These are phyloP conservation scores for Brachycybe producta DNA, from an alignment of 2,888 invertebrate genomes.

Conservation along the genomic window DNA sequence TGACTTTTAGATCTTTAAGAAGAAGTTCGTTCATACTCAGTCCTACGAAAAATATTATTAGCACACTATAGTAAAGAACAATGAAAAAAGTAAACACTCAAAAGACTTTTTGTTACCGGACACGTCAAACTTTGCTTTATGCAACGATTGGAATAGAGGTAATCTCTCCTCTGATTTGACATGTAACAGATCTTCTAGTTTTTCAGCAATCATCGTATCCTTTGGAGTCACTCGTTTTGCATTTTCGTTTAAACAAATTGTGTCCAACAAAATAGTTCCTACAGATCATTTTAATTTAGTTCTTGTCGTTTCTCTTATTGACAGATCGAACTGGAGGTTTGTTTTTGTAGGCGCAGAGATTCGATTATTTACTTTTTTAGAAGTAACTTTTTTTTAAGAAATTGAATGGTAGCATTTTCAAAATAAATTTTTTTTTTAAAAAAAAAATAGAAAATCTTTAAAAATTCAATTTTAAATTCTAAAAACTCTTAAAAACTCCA, in stretches of 20 bases:
- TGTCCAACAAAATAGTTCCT: constrained; percentile 20
- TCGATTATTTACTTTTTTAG: no score
- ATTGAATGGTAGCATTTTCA: no score
- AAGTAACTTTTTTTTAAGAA: no score
- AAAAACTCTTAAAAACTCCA: no score
- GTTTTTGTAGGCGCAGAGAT: no score
- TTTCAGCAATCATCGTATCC: constrained; percentile 17
- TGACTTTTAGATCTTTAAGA: constrained; percentile 59
- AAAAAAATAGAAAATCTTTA: no score
- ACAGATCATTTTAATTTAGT: no score
- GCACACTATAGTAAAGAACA: background rate
- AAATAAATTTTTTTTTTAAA: no score
- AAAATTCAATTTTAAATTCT: no score
- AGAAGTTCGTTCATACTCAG: constrained; percentile 55
- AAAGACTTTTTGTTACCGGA: constrained; percentile 14
- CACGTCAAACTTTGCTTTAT: constrained; percentile 15
- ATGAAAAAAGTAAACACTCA: background rate
- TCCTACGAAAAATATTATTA: constrained; percentile 5
- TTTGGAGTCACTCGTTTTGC: constrained; percentile 19
- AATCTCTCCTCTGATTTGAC: constrained; percentile 13
- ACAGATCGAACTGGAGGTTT: background rate
- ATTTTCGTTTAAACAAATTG: constrained; percentile 16
- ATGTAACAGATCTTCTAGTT: constrained; percentile 15
- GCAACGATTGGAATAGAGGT: constrained; percentile 10
- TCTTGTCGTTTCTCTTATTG: no score